Base-by-base conservation (phyloP, 1,140 invertebrate species). In the Goniozus legneri region DNA sequence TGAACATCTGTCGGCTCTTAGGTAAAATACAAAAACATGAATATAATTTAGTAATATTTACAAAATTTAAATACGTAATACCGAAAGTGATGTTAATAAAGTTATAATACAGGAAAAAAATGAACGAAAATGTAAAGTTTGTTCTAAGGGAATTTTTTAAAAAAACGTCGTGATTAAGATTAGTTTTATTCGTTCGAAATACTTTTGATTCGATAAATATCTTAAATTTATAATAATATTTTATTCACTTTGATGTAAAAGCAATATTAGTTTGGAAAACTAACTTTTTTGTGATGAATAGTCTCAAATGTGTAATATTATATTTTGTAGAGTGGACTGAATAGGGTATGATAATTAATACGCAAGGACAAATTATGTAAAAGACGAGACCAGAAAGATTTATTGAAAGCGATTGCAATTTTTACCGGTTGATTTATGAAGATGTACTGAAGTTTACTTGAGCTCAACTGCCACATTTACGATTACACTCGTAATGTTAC, bases 381-480 rank as follows among this genome's bases (percentile, higher is more conserved):
- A 46, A 50, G 57, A 58, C n/a, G n/a, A n/a, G n/a, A n/a, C n/a
- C n/a, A n/a, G n/a, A n/a, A n/a, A n/a, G n/a, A n/a, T n/a, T n/a
- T n/a, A n/a, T n/a, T n/a, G n/a, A n/a, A n/a, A n/a, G n/a, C 19
- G 34, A 38, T 21, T 21, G 30, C 4, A 16, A 20, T 31, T 47
- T 38, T 40, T 16, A 46, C 24, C 30, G n/a, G n/a, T n/a, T n/a
- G 22, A 7, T 52, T 55, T 48, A n/a, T 54, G 33, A 24, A 34
- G 24, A 57, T 40, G 45, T 36, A 52, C 59, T n/a, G 38, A 58
- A 51, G 45, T 62, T 60, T 59, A 44, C 56, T 48, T 60, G 38
- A 45, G 62, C 61, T 73, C 61, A 69, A 70, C 65, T 71, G 64
- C 64, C 67, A 64, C 50, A n/a, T n/a, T n/a, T n/a, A n/a, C n/a